Evolutionary conservation across 2,888 invertebrate genomes (phyloP), one percentile per base, ranked within the genome.

Genomic region (Brassicogethes aeneus): DNA sequence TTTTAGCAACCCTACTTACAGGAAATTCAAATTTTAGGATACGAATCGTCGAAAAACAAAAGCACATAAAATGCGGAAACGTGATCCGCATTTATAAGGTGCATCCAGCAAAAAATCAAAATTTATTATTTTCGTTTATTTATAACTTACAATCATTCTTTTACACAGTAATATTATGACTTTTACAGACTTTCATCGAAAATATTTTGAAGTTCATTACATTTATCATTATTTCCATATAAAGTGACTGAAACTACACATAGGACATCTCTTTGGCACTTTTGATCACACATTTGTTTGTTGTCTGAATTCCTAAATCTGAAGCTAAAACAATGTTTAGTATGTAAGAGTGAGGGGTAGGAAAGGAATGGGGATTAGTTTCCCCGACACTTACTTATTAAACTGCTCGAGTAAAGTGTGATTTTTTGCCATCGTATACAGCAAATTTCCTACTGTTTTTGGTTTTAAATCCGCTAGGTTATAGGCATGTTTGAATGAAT

Each of bases 401-500:
- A 59, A 57, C 32, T 46, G 42, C 13, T 57, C 65, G 10, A 82
- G 65, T 1, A 77, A 54, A 1, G 61, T 55, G 13, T 75, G 66
- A 40, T 76, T 69, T 1, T 66, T 68, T 2, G 74, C 74, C 77
- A 86, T 79, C 38, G 69, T 64, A 13, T 70, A 55, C 0, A 84
- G 70, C 39, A 87, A 70, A 15, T 72, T 54, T 54, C 79, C 71
- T 56, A 89, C 69, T 38, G 82, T 79, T 1, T 62, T 56, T 0
- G 83, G 75, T 10, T 77, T 73, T 12, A 88, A 69, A 52, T 80
- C 75, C 0, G 63, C 44, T 13, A 84, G 60, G 10, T 70, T 72
- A 55, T 80, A 89, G 7, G 75, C 76, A 36, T 79, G 74, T 53
- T 75, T 79, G 52, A 89, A 82, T 12, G 79, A 74, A 59, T 89